Percentiles rank a stretch among this genome's conserved stretches.
Evolutionary conservation across 2,113 vertebrate species (phyloP).

Genomic region (Hemiprocne comata): DNA sequence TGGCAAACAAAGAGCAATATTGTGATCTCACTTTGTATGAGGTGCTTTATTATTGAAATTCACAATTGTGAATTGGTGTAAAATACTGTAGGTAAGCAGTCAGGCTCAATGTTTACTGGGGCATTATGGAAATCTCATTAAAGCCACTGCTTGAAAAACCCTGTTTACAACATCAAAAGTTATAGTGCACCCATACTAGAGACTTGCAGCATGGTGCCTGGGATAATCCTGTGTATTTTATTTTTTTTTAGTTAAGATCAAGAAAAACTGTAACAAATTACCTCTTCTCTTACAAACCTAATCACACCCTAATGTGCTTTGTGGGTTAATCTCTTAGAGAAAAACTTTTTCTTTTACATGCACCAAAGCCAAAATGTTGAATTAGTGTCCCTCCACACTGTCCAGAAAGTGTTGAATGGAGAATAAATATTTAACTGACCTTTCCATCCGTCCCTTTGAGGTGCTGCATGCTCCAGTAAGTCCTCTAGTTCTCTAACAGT

Average conservation of each 20-base stretch:
- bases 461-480: not conserved
- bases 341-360: not conserved
- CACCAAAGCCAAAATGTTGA: not conserved
- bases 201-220: not conserved
- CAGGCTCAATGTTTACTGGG: not conserved
- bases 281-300: not conserved
- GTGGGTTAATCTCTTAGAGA: not conserved
- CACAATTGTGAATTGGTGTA: not conserved
- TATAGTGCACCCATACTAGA: not conserved
- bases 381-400: not conserved
- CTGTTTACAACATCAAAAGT: rapidly evolving
- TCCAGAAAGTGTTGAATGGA: not conserved
- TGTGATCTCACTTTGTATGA: not conserved
- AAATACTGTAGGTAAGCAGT: not conserved
- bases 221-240: not conserved
- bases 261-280: not conserved
- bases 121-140: not conserved
- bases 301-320: not conserved
- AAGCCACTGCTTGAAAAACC: not conserved
- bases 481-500: not conserved
- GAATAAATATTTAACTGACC: not conserved
- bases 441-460: not conserved
- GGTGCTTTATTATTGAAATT: not conserved
- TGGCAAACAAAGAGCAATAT: not conserved
- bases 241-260: not conserved